phyloP scores from a whole-genome alignment of 53 echinoderm and acorn worm genomes.

The Glandiceps talaboti region DNA sequence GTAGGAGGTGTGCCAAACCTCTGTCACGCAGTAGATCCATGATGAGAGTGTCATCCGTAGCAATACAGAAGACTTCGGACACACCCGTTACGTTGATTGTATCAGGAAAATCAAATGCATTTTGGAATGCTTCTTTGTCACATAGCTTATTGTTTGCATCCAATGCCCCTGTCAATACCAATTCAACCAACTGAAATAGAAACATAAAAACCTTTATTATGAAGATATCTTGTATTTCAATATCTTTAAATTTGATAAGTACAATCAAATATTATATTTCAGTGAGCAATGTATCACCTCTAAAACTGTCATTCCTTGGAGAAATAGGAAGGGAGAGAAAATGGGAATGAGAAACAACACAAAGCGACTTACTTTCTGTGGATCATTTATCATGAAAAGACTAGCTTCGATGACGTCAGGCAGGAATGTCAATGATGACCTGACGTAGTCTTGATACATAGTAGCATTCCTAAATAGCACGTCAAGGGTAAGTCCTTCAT shows the following conservation, averaged over 20 bases:
- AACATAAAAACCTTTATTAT: too few relatives aligned
- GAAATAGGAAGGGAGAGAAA: too few relatives aligned
- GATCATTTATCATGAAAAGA: neutral
- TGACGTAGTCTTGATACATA: neutral
- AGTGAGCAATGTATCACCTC: too few relatives aligned
- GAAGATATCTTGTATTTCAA: too few relatives aligned
- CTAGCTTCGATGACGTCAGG: neutral
- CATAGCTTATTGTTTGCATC: too few relatives aligned
- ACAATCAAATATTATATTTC: too few relatives aligned
- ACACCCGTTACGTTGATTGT: neutral
- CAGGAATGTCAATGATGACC: neutral
- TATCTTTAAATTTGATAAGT: too few relatives aligned
- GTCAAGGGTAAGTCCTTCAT: neutral
- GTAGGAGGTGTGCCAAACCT: neutral
- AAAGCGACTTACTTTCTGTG: neutral
- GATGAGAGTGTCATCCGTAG: neutral
- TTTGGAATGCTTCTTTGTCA: neutral
- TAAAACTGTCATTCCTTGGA: too few relatives aligned
- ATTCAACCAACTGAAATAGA: too few relatives aligned
- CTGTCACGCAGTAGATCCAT: neutral
- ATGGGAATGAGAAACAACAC: too few relatives aligned
- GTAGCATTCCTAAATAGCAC: neutral
- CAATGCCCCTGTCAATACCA: too few relatives aligned
- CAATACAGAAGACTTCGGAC: neutral
- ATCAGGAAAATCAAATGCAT: neutral